phyloP scores from a whole-genome alignment of 2,888 invertebrate genomes.

The Taenaris catops region DNA sequence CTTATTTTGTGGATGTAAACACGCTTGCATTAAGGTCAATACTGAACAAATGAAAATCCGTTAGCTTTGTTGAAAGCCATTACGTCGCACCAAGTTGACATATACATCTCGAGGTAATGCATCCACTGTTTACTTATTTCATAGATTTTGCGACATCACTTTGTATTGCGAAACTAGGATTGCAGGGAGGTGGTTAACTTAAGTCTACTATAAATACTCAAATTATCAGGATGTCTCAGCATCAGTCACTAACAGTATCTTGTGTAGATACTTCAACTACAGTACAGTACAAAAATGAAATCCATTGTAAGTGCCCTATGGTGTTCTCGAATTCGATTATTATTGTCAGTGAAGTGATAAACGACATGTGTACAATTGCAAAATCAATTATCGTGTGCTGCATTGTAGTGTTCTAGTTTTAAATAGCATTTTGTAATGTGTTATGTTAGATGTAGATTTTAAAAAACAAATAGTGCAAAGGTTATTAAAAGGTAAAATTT shows the following conservation, averaged over 20 bases:
- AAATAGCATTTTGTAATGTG: too few relatives aligned
- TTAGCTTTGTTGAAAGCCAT: constrained; percentile 62
- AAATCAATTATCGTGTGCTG: constrained; percentile 1
- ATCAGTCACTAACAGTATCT: constrained; percentile 47
- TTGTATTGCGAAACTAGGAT: constrained; percentile 61
- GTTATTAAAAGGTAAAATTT: too few relatives aligned
- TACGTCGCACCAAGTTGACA: constrained; percentile 61
- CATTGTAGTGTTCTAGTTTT: background rate
- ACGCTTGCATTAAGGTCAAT: constrained; percentile 38
- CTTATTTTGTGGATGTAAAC: constrained; percentile 16
- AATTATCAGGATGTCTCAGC: constrained; percentile 55
- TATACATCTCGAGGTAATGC: constrained; percentile 67
- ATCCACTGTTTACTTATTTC: constrained; percentile 73
- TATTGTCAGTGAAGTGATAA: constrained; percentile 21
- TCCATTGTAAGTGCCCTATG: constrained; percentile 59
- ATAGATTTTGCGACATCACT: constrained; percentile 68
- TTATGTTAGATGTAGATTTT: too few relatives aligned
- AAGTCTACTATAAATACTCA: constrained; percentile 64
- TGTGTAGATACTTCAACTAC: constrained; percentile 39
- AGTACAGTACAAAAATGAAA: constrained; percentile 57
- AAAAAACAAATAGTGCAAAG: too few relatives aligned
- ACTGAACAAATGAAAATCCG: constrained; percentile 57
- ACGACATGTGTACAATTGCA: background rate
- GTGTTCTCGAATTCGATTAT: constrained; percentile 12
- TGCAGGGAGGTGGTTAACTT: constrained; percentile 57